These are phyloP conservation scores for Neelides folsomi DNA, from an alignment of 2,888 invertebrate species.

Conservation along the genomic window DNA sequence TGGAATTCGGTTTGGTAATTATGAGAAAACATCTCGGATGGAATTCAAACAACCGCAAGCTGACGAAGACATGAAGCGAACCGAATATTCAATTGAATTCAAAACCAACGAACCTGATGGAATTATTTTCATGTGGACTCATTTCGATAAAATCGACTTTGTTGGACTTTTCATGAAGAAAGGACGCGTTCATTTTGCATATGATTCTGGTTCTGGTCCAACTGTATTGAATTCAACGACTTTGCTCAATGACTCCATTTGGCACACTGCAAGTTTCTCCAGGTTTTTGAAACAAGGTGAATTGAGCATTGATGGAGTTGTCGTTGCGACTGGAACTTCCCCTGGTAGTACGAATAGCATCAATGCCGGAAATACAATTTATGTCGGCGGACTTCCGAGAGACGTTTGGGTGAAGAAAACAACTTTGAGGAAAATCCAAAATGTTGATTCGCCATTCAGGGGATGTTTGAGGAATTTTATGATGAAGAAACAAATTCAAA, in stretches of 20 bases:
- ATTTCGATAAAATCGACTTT: constrained; percentile 51
- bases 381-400: constrained; percentile 47
- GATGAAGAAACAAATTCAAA: constrained; percentile 47
- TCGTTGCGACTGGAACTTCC: constrained; percentile 44
- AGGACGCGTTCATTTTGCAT: constrained; percentile 48
- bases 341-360: constrained; percentile 42
- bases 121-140: constrained; percentile 61
- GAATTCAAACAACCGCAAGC: constrained; percentile 15
- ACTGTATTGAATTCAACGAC: constrained; percentile 46
- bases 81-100: constrained; percentile 56
- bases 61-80: constrained; percentile 28
- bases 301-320: constrained; percentile 52
- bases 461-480: constrained; percentile 70
- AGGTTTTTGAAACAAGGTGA: constrained; percentile 51
- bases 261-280: constrained; percentile 62
- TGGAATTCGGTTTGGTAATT: constrained; percentile 29
- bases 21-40: constrained; percentile 26
- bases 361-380: constrained; percentile 55
- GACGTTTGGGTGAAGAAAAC: constrained; percentile 19
- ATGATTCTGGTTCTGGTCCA: constrained; percentile 56
- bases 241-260: constrained; percentile 56
- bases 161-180: constrained; percentile 60
- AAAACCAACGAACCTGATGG: constrained; percentile 76
- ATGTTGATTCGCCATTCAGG: constrained; percentile 54
- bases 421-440: constrained; percentile 38